Evolutionary conservation across 2,888 invertebrate species (phyloP).

Genomic region (Apodemia duryi): DNA sequence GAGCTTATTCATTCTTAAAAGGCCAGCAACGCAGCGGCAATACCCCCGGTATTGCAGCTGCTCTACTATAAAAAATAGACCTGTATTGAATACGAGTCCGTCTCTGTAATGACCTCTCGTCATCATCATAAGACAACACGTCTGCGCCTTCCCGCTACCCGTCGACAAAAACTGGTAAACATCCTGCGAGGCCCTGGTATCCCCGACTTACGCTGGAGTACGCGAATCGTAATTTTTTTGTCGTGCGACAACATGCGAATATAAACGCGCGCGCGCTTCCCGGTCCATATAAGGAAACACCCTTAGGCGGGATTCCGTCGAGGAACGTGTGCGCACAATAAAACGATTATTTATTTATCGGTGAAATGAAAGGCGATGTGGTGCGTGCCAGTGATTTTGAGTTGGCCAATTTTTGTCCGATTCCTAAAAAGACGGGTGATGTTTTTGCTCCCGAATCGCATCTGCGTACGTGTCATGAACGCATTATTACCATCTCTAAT

Average conservation of each 20-base stretch:
- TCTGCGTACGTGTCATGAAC: too few species aligned
- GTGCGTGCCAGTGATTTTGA: constrained; percentile 32
- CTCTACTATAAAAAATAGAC: too few species aligned
- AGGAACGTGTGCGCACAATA: constrained; percentile 63
- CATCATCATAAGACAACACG: constrained; percentile 10
- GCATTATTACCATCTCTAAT: too few species aligned
- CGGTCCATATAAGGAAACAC: constrained; percentile 62
- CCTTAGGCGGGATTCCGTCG: constrained; percentile 66
- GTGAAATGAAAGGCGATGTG: constrained; percentile 43
- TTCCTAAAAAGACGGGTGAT: background rate
- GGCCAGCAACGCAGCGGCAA: too few species aligned
- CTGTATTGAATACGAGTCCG: background rate
- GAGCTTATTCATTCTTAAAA: too few species aligned
- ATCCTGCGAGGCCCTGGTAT: constrained; percentile 22
- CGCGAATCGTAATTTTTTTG: constrained; percentile 72
- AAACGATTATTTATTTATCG: constrained; percentile 69
- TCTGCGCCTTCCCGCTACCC: constrained; percentile 19
- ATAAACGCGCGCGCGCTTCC: constrained; percentile 46
- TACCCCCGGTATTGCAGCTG: too few species aligned
- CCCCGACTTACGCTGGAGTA: constrained; percentile 53
- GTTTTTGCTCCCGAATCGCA: background rate
- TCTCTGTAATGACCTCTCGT: constrained; percentile 10
- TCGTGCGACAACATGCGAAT: constrained; percentile 52
- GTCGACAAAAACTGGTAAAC: constrained; percentile 23
- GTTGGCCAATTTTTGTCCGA: background rate